phyloP scores from a whole-genome alignment of 2,797 vertebrate genomes.

The Myioborus miniatus region DNA sequence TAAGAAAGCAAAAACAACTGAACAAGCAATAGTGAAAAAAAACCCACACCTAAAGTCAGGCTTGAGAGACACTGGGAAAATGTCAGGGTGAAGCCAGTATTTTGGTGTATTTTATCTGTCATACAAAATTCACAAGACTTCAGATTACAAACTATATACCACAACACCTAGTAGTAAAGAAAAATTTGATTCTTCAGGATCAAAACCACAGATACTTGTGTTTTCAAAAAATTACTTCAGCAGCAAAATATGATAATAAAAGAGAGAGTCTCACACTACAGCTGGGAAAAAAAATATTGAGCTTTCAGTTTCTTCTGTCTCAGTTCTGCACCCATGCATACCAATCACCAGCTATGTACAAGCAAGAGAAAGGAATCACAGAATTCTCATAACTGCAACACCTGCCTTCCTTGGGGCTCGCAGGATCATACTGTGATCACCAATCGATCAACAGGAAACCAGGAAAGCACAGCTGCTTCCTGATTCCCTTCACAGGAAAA shows the following conservation, averaged over 20 bases:
- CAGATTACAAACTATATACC: neutral
- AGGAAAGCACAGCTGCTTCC: slow-evolving; percentile 60
- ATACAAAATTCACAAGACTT: neutral
- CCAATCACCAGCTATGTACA: neutral
- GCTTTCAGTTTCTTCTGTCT: neutral
- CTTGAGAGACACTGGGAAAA: neutral
- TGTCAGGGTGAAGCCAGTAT: neutral
- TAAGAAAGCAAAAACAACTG: neutral
- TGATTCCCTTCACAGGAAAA: slow-evolving; percentile 42
- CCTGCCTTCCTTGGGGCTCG: slow-evolving; percentile 15
- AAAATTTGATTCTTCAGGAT: neutral
- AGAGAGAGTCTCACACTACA: neutral
- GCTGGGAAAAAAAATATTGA: neutral
- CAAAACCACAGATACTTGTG: neutral
- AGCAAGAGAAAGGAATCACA: neutral
- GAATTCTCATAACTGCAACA: slow-evolving; percentile 7
- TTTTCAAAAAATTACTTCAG: neutral
- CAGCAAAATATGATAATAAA: neutral
- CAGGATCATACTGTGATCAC: slow-evolving; percentile 40
- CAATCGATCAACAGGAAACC: slow-evolving; percentile 66
- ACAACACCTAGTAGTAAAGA: neutral
- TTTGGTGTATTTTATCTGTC: neutral
- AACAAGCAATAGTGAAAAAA: neutral
- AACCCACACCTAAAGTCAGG: neutral
- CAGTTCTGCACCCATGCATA: neutral